phyloP scores from a whole-genome alignment of 2,113 vertebrate species.

The Catharus bicknelli region DNA sequence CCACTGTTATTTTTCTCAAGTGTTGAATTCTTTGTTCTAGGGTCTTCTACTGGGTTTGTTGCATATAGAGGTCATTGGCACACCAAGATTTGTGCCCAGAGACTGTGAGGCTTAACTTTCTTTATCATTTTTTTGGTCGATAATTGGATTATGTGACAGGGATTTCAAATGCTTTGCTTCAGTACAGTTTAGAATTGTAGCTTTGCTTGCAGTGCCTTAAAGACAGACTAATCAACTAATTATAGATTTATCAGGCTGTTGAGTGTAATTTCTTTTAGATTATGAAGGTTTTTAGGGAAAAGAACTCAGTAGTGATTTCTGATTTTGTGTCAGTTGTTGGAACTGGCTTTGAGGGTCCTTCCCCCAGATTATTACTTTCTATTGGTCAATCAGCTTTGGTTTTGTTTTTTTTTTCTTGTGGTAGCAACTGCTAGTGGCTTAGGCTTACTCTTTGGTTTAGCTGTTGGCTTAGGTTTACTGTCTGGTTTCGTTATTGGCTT shows the following conservation, averaged over 20 bases:
- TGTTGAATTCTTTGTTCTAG: not conserved
- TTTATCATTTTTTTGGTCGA: not conserved
- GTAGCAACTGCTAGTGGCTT: not conserved
- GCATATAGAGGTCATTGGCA: fast-evolving
- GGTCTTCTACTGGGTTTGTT: not conserved
- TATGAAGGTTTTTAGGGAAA: not conserved
- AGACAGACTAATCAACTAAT: not conserved
- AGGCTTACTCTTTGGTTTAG: not conserved
- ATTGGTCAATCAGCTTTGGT: not conserved
- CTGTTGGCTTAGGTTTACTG: not conserved
- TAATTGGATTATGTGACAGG: not conserved
- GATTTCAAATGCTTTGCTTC: not conserved
- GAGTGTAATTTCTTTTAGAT: not conserved
- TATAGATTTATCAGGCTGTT: not conserved
- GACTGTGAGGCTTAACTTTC: not conserved
- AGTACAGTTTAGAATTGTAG: not conserved
- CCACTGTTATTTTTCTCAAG: not conserved
- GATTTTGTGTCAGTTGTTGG: not conserved
- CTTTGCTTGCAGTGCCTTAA: fast-evolving
- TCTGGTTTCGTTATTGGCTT: no score
- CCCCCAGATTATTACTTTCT: no score
- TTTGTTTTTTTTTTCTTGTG: not conserved
- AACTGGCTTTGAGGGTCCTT: not conserved
- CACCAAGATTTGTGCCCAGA: not conserved
- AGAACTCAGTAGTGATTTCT: not conserved